These are phyloP conservation scores for Ctenopoma kingsleyae DNA, from an alignment of 2,797 vertebrate genomes.

Conservation along the genomic window DNA sequence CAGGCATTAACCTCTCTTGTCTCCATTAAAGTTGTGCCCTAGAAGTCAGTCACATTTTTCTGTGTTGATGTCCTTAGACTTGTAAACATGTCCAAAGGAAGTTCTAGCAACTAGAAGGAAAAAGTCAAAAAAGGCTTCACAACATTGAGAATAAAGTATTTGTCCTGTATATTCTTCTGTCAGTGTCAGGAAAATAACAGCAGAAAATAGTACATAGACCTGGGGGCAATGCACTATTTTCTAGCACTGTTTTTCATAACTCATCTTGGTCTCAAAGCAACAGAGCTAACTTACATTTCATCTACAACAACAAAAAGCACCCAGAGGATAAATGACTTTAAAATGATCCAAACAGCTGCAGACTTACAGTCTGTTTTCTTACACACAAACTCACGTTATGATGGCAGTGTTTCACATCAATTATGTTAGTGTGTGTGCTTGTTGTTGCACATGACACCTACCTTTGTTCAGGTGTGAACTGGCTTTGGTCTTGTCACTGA, in stretches of 20 bases:
- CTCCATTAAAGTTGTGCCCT: neutral
- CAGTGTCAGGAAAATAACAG: neutral
- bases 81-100: neutral
- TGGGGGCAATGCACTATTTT: slow-evolving; percentile 8
- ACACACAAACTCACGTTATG: neutral
- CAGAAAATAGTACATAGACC: neutral
- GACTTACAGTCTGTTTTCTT: neutral
- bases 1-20: neutral
- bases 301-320: slow-evolving; percentile 14
- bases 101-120: neutral
- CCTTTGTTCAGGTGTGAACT: slow-evolving; percentile 89
- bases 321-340: slow-evolving; percentile 15
- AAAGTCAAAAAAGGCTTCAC: neutral
- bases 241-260: slow-evolving; percentile 10
- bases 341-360: slow-evolving; percentile 10
- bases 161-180: too few relatives aligned
- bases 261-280: slow-evolving; percentile 30
- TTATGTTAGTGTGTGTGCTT: neutral
- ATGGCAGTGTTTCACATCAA: neutral
- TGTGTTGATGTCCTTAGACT: neutral
- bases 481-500: slow-evolving; percentile 94
- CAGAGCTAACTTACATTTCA: slow-evolving; percentile 22
- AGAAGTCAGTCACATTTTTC: neutral
- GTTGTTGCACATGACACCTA: slow-evolving; percentile 63
- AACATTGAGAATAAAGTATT: neutral